Conservation (phyloP, 1,140 invertebrate species). For the Mactra quadrangularis region DNA sequence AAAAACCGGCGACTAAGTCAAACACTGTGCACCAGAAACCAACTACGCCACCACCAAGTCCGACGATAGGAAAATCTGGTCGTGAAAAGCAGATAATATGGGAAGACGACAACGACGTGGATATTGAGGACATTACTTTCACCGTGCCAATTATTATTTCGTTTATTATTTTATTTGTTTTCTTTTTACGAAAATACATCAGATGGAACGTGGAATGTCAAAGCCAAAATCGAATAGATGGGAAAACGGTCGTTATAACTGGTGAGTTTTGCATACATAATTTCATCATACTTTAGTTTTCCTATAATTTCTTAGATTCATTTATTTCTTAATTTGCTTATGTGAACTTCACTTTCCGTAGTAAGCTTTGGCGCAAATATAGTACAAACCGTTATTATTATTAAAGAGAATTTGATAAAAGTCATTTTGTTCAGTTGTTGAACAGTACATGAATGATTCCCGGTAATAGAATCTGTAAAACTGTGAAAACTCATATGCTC, state of each 20-base stretch:
- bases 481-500: no score
- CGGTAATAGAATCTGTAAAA: no score
- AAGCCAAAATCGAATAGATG: constrained; percentile 73
- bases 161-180: constrained; percentile 68
- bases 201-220: constrained; percentile 70
- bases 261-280: constrained; percentile 70
- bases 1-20: not conserved
- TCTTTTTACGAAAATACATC: constrained; percentile 74
- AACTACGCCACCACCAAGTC: not conserved
- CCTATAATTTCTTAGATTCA: no score
- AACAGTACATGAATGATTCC: no score
- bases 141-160: constrained; percentile 67
- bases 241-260: constrained; percentile 80
- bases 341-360: no score
- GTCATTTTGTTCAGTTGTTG: no score
- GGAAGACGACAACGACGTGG: constrained; percentile 58
- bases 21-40: not conserved
- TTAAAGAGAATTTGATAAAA: no score
- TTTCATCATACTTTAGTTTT: no score
- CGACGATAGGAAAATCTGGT: not conserved
- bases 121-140: constrained; percentile 64
- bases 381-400: no score
- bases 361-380: no score
- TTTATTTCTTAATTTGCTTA: no score
- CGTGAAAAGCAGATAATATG: constrained; percentile 46